Conservation (phyloP, 2,888 invertebrate species). For the Stenurella melanura region DNA sequence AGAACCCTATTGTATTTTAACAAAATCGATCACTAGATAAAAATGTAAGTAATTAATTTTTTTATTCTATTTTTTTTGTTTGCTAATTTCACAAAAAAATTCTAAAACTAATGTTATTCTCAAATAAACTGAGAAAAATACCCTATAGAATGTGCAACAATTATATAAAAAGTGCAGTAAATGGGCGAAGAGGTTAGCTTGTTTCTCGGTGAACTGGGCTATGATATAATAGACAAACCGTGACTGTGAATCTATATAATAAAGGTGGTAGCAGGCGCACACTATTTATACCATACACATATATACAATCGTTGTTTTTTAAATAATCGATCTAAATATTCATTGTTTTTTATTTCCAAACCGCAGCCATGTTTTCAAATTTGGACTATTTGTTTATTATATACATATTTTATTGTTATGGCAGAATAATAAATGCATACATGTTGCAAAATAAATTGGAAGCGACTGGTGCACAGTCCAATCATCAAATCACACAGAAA, state of each 20-base stretch:
- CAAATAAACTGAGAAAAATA: too few species aligned
- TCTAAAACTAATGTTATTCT: too few species aligned
- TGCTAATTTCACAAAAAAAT: too few species aligned
- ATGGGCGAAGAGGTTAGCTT: too few species aligned
- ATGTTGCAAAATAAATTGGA: constrained; percentile 7
- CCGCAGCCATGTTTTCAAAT: constrained; percentile 1
- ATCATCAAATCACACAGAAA: constrained; percentile 10
- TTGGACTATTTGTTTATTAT: background rate
- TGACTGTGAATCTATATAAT: background rate
- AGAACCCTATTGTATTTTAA: too few species aligned
- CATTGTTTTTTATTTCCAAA: background rate
- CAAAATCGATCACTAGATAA: too few species aligned
- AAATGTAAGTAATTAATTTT: too few species aligned
- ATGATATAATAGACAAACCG: background rate
- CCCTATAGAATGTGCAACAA: too few species aligned
- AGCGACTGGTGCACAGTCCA: constrained; percentile 6
- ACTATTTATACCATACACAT: background rate
- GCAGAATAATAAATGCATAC: constrained; percentile 11
- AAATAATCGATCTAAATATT: background rate
- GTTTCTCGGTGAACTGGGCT: too few species aligned
- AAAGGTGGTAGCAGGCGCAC: background rate
- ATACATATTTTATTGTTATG: constrained; percentile 13
- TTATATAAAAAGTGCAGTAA: too few species aligned
- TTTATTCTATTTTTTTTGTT: too few species aligned
- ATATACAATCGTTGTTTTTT: background rate